phyloP scores from a whole-genome alignment of 2,113 vertebrate genomes.

The Bufo gargarizans region DNA sequence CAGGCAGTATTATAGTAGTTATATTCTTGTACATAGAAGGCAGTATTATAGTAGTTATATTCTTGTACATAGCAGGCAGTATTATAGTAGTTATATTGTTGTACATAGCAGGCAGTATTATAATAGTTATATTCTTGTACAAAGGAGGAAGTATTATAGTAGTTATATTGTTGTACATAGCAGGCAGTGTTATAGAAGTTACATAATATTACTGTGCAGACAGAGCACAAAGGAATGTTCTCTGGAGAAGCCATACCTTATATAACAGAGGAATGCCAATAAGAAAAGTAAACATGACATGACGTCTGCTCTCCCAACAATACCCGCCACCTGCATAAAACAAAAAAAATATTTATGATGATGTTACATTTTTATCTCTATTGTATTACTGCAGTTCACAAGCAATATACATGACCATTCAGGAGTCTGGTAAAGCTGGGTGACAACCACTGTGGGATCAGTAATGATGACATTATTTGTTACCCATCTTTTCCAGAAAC shows the following conservation, averaged over 20 bases:
- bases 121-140: no score
- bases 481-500: no score
- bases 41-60: no score
- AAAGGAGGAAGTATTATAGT: no score
- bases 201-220: not conserved
- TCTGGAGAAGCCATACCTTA: constrained; percentile 75
- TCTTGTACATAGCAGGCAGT: no score
- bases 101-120: no score
- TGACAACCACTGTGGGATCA: not conserved
- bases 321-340: constrained; percentile 88
- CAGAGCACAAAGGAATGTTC: not conserved
- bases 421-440: not conserved
- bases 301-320: constrained; percentile 95
- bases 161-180: no score
- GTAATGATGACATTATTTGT: no score
- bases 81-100: no score
- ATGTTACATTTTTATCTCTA: not conserved
- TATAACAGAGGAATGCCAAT: constrained; percentile 93
- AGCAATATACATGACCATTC: not conserved
- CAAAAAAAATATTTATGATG: not conserved
- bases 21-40: no score
- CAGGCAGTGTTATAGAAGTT: not conserved
- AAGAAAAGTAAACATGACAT: constrained; percentile 92
- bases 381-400: not conserved
- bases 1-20: no score